Conservation (phyloP, 2,797 vertebrate genomes). For the Carapus acus region DNA sequence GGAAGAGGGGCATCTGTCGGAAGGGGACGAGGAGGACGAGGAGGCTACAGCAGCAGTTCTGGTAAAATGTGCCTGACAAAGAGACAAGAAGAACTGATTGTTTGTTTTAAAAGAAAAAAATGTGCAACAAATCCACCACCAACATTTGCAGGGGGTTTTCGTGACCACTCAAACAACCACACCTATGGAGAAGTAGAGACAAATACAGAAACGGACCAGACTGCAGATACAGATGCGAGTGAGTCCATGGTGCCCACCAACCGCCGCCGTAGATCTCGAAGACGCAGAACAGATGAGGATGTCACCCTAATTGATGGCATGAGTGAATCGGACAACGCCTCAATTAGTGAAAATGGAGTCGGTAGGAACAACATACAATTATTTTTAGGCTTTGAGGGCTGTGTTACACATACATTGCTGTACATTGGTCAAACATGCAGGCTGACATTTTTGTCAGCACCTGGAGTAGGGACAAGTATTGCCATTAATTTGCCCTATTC, state of each 20-base stretch:
- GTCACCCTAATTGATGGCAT: conserved; percentile 91
- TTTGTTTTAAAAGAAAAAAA: no score
- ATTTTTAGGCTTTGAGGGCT: background rate
- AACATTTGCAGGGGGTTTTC: conserved; percentile 71
- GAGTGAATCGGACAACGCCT: conserved; percentile 96
- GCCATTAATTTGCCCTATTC: background rate
- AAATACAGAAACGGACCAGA: conserved; percentile 97
- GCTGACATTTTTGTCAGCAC: no score
- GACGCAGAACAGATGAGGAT: conserved; percentile 95
- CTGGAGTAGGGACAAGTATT: no score
- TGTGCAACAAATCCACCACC: background rate
- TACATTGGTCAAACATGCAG: no score
- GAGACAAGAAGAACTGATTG: no score
- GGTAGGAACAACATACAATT: conserved; percentile 63
- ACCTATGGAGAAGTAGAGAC: conserved; percentile 81
- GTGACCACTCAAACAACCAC: conserved; percentile 83
- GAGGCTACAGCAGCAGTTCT: conserved; percentile 81
- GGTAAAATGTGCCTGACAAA: no score
- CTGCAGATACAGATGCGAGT: conserved; percentile 92
- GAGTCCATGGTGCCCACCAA: conserved; percentile 88
- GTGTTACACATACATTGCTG: no score
- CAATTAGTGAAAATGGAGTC: conserved; percentile 92
- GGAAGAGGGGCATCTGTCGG: conserved; percentile 84
- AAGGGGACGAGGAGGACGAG: conserved; percentile 84
- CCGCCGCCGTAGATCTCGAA: conserved; percentile 88